Evolutionary conservation across 2,888 invertebrate species (phyloP).

Genomic region (Yponomeuta malinellus): DNA sequence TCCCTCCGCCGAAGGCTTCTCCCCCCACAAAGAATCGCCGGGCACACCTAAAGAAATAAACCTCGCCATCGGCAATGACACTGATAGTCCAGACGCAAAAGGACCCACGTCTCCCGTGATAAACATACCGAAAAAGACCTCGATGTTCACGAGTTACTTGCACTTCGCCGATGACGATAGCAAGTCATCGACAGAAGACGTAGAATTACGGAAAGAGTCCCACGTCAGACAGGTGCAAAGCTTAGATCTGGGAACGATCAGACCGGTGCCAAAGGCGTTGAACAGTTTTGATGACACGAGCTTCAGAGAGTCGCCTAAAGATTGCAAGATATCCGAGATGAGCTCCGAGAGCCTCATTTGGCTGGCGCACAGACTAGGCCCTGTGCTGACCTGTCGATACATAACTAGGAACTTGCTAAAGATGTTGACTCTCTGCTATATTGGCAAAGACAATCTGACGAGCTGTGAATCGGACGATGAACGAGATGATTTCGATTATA

Average conservation of each 20-base stretch:
- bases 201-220: conserved; percentile 33
- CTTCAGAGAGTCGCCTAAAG: conserved; percentile 18
- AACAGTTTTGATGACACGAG: conserved; percentile 39
- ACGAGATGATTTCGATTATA: conserved; percentile 72
- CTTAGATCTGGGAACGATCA: conserved; percentile 36
- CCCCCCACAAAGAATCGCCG: conserved; percentile 43
- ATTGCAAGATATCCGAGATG: conserved; percentile 86
- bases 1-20: conserved; percentile 59
- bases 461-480: conserved; percentile 55
- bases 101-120: conserved; percentile 79
- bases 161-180: conserved; percentile 60
- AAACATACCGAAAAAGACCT: conserved; percentile 76
- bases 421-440: conserved; percentile 95
- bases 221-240: conserved; percentile 36
- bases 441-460: conserved; percentile 85
- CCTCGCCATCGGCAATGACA: conserved; percentile 32
- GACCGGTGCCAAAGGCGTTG: conserved; percentile 29
- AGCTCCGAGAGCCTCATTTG: conserved; percentile 92
- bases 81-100: conserved; percentile 32
- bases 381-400: conserved; percentile 93
- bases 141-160: conserved; percentile 66
- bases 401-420: conserved; percentile 93
- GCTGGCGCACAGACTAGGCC: conserved; percentile 94
- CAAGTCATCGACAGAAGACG: conserved; percentile 29
- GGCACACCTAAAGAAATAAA: conserved; percentile 16